Evolutionary conservation across 2,113 vertebrate genomes (phyloP).

Genomic region (Toxostoma redivivum): DNA sequence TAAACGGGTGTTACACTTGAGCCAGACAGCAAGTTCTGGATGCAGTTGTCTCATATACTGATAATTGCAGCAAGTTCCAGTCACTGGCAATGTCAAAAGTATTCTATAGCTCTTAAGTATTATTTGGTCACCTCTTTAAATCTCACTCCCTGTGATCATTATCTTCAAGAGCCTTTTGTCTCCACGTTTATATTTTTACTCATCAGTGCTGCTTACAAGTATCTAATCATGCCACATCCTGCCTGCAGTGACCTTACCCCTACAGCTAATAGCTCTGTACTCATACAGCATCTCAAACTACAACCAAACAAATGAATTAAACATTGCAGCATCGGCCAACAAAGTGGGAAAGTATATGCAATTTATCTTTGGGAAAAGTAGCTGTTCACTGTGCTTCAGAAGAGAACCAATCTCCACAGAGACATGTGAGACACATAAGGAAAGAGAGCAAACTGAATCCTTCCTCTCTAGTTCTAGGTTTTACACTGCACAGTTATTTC

Average conservation of each 20-base stretch:
- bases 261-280: background rate
- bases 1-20: background rate
- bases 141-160: background rate
- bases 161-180: slow-evolving; percentile 18
- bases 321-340: background rate
- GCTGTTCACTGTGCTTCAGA: background rate
- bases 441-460: background rate
- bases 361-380: background rate
- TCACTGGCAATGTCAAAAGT: slow-evolving; percentile 4
- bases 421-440: background rate
- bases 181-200: background rate
- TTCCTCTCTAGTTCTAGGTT: background rate
- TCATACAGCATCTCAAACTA: background rate
- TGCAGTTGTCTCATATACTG: background rate
- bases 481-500: background rate
- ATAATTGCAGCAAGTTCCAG: slow-evolving; percentile 3
- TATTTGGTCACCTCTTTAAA: background rate
- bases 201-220: background rate
- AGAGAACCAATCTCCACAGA: background rate
- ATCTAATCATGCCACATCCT: slow-evolving; percentile 1
- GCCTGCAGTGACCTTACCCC: background rate
- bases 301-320: slow-evolving; percentile 8
- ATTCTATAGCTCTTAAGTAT: background rate
- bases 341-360: background rate
- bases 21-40: background rate